Conservation (phyloP, 2,888 invertebrate genomes). For the Ptychoptera contaminata region DNA sequence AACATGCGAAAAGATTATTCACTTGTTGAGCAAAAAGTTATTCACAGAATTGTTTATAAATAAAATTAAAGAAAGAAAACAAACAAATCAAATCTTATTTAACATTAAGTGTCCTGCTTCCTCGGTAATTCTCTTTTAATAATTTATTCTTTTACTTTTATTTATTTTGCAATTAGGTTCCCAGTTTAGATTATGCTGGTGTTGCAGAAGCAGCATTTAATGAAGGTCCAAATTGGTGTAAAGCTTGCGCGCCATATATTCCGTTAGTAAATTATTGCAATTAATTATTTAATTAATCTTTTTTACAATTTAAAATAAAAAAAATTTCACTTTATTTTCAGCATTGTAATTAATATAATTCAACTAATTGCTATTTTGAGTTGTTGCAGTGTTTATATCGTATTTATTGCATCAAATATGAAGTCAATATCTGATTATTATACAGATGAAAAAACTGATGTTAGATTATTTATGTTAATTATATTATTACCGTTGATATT, state of each 20-base stretch:
- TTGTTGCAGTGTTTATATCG: constrained; percentile 90
- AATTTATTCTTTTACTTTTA: not conserved
- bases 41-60: no score
- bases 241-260: constrained; percentile 44
- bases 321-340: constrained; percentile 24
- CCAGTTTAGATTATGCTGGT: constrained; percentile 62
- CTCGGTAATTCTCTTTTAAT: no score
- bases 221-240: constrained; percentile 56
- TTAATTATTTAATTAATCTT: not conserved
- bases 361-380: constrained; percentile 83
- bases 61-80: no score
- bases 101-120: no score
- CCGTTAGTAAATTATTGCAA: constrained; percentile 36
- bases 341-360: constrained; percentile 56
- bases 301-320: not conserved
- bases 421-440: constrained; percentile 45
- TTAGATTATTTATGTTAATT: constrained; percentile 53
- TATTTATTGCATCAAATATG: constrained; percentile 83
- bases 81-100: no score
- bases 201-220: constrained; percentile 63
- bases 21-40: no score
- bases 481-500: constrained; percentile 57
- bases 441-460: constrained; percentile 32
- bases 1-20: no score
- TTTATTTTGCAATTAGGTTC: constrained; percentile 26